Evolutionary conservation across 2,888 invertebrate genomes (phyloP), one percentile per base, ranked within the genome.

Genomic region (Macaria notata): DNA sequence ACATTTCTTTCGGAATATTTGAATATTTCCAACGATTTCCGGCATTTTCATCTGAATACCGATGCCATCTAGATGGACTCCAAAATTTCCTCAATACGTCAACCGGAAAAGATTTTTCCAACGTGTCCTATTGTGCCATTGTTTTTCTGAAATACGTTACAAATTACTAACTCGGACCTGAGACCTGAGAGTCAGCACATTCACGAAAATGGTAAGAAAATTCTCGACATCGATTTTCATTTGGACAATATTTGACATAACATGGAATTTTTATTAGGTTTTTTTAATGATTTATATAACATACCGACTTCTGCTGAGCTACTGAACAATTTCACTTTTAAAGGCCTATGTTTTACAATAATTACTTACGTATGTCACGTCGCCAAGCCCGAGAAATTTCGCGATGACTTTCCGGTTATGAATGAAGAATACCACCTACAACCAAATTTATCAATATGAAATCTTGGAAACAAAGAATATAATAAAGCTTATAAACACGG

Each of bases 61-160:
- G 77, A 64, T 62, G 82, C 84, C 84, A 81, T 72, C 84, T 84
- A 84, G 84, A 84, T 83, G 65, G 54, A 43, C 5, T 36, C 29
- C 46, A 59, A 65, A 60, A 61, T 63, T 52, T 53, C 46, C 41
- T 45, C 7, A 41, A 43, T 48, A 62, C 53, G 66, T 64, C 66
- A 64, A 6, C 43, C 9, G 33, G 38, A 19, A 56, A 54, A 53
- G 49, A n/a, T 49, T 60, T 61, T 54, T 39, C 52, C 43, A 29
- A 49, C 52, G 46, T 58, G 57, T 50, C 49, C 36, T 30, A 46
- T 19, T 47, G 49, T 49, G 31, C 8, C 39, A 4, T n/a, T 19
- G 49, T 38, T 43, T 48, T 42, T 0, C 9, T 6, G 19, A 45
- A 42, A 51, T 6, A 36, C 7, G 4, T 4, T 33, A 33, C 7